These are phyloP conservation scores for Coelogynopora nodosa DNA, from an alignment of 2,888 invertebrate species.

Conservation along the genomic window DNA sequence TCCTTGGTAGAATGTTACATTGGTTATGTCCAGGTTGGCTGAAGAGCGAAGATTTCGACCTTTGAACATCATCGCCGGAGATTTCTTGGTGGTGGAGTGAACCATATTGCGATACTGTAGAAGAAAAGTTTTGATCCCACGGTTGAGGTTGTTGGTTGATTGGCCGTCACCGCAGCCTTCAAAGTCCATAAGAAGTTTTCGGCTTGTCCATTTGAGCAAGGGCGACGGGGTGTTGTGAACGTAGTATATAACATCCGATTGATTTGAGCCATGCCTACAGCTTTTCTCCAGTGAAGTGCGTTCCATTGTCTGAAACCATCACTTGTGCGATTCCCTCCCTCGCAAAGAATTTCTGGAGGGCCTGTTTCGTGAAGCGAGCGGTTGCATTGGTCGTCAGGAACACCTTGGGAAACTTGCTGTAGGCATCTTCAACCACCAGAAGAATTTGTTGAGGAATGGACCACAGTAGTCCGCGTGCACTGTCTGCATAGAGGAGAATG, in stretches of 20 bases:
- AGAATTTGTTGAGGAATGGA: constrained; percentile 10
- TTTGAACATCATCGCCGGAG: constrained; percentile 33
- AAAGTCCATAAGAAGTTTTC: constrained; percentile 33
- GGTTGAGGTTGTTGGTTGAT: not conserved
- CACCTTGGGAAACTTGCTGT: constrained; percentile 17
- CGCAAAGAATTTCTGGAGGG: not conserved
- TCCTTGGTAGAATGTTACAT: constrained; percentile 31
- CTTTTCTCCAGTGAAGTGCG: constrained; percentile 12
- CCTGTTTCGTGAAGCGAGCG: constrained; percentile 11
- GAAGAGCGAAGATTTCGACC: constrained; percentile 29
- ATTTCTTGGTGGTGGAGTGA: not conserved
- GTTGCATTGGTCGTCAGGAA: constrained; percentile 22
- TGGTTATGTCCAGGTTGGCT: constrained; percentile 30
- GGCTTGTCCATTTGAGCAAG: constrained; percentile 2
- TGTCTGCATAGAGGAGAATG: constrained; percentile 16
- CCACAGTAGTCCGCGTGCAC: constrained; percentile 34
- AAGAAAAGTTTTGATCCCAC: not conserved
- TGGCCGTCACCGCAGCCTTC: not conserved
- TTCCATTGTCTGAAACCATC: constrained; percentile 37
- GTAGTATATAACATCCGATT: constrained; percentile 19
- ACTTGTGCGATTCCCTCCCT: constrained; percentile 36
- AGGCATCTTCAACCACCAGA: not conserved
- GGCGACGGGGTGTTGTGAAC: constrained; percentile 30
- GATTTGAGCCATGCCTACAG: constrained; percentile 33
- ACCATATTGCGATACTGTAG: constrained; percentile 35